A percentile compares a stretch with the other conserved stretches of the same genome.
These are phyloP conservation scores for Lophius americanus DNA, from an alignment of 2,797 vertebrate species.

Conservation along the genomic window DNA sequence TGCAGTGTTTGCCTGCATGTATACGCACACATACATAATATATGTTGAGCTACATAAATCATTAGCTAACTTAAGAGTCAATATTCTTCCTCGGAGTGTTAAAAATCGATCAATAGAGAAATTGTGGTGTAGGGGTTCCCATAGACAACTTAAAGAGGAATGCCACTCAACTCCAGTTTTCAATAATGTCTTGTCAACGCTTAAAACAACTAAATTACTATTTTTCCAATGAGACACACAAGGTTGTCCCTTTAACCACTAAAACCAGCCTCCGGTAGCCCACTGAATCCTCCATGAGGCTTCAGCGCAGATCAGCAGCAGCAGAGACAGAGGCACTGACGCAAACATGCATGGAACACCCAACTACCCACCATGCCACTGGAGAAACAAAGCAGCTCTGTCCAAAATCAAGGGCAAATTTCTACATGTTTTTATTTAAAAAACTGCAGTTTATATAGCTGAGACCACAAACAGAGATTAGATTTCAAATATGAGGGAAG, in stretches of 20 bases:
- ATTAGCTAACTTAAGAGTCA: slow-evolving; percentile 50
- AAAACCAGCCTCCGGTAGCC: background rate
- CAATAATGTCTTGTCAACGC: slow-evolving; percentile 12
- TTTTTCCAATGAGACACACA: slow-evolving; percentile 9
- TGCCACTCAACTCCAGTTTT: slow-evolving; percentile 12
- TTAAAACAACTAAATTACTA: slow-evolving; percentile 17
- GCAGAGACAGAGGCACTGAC: slow-evolving; percentile 3
- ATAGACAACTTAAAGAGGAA: slow-evolving; percentile 35
- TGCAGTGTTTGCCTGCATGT: slow-evolving; percentile 6
- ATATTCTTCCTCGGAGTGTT: slow-evolving; percentile 51
- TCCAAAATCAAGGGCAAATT: background rate
- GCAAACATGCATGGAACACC: slow-evolving; percentile 5
- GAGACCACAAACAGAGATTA: background rate
- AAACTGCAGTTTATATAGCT: background rate
- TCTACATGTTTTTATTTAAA: background rate
- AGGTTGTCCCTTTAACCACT: slow-evolving; percentile 2
- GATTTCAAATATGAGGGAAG: background rate
- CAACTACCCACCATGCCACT: background rate
- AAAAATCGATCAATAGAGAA: slow-evolving; percentile 57
- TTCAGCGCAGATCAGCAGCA: slow-evolving; percentile 15
- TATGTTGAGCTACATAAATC: slow-evolving; percentile 47
- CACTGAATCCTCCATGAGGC: slow-evolving; percentile 8
- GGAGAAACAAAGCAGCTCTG: background rate
- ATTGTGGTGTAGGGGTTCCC: slow-evolving; percentile 40
- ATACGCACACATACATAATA: slow-evolving; percentile 8